These are phyloP conservation scores for Asobara japonica DNA, from an alignment of 1,140 invertebrate genomes.

Conservation along the genomic window DNA sequence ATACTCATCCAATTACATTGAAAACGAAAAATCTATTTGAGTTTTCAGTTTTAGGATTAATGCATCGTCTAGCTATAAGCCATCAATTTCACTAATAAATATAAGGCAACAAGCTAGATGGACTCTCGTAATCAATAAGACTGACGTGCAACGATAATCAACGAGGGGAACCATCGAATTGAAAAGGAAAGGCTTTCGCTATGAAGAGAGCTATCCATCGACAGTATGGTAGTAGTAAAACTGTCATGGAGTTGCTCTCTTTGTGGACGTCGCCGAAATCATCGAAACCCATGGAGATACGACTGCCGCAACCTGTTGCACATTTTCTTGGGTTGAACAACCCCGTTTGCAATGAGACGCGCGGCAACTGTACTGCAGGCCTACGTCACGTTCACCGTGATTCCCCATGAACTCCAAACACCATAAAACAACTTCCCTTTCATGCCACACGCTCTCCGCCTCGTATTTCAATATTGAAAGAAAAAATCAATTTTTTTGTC, in stretches of 20 bases:
- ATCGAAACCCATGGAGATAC: neutral
- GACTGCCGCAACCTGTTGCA: neutral
- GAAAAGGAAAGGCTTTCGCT: slow-evolving; percentile 61
- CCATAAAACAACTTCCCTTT: slow-evolving; percentile 15
- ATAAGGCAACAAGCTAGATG: neutral
- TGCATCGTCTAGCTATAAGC: too few species aligned
- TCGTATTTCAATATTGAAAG: neutral
- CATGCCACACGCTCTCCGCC: neutral
- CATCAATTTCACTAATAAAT: too few species aligned
- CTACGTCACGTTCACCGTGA: neutral
- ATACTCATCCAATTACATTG: too few species aligned
- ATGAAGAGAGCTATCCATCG: slow-evolving; percentile 77
- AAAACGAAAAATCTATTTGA: too few species aligned
- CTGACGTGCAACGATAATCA: neutral
- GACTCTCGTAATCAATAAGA: neutral
- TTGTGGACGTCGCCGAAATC: slow-evolving; percentile 69
- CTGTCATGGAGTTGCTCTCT: slow-evolving; percentile 78
- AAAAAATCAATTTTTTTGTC: neutral
- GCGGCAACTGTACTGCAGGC: neutral
- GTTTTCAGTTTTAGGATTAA: too few species aligned
- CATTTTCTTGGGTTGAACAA: neutral
- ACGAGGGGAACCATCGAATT: neutral
- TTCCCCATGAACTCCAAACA: slow-evolving; percentile 27
- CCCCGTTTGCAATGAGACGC: neutral
- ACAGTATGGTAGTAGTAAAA: slow-evolving; percentile 72